Evolutionary conservation across 1,140 invertebrate genomes (phyloP).

Genomic region (Zaprionus kolodkinae): DNA sequence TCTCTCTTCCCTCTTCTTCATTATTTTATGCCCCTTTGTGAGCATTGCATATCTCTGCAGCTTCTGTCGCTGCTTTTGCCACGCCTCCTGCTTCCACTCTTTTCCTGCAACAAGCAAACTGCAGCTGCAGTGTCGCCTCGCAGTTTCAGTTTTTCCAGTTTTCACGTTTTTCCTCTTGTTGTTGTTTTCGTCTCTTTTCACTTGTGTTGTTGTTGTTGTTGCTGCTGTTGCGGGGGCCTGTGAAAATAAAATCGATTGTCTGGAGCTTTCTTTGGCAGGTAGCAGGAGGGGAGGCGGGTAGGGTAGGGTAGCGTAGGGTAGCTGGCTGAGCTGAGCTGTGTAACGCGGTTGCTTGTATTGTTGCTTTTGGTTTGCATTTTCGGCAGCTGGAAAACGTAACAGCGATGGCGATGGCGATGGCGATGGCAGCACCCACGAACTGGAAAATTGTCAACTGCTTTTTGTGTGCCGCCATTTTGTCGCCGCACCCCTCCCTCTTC

Average conservation of each 20-base stretch:
- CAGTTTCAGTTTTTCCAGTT: slow-evolving; percentile 2
- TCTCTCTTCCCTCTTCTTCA: not conserved
- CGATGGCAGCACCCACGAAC: slow-evolving; percentile 11
- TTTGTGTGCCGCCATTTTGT: slow-evolving; percentile 63
- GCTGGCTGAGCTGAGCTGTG: not conserved
- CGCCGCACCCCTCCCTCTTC: not conserved
- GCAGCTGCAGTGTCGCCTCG: slow-evolving; percentile 21
- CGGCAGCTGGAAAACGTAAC: slow-evolving; percentile 25
- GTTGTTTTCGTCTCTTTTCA: not conserved
- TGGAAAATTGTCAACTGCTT: slow-evolving; percentile 35
- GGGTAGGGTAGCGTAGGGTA: not conserved
- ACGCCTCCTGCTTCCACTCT: not conserved
- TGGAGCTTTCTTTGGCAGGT: slow-evolving; percentile 5
- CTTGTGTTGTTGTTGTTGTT: slow-evolving; percentile 21
- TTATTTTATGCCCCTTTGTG: not conserved
- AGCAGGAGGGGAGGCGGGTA: not conserved
- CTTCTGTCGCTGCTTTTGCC: slow-evolving; percentile 7
- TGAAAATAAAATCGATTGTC: slow-evolving; percentile 47
- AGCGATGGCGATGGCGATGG: not conserved
- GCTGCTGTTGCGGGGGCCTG: slow-evolving; percentile 23
- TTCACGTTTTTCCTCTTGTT: slow-evolving; percentile 20
- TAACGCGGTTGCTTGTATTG: slow-evolving; percentile 14
- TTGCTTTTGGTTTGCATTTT: slow-evolving; percentile 52
- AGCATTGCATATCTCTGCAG: not conserved
- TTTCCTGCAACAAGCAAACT: not conserved